Conservation (phyloP, 2,888 invertebrate genomes). For the Rotaria sp. region DNA sequence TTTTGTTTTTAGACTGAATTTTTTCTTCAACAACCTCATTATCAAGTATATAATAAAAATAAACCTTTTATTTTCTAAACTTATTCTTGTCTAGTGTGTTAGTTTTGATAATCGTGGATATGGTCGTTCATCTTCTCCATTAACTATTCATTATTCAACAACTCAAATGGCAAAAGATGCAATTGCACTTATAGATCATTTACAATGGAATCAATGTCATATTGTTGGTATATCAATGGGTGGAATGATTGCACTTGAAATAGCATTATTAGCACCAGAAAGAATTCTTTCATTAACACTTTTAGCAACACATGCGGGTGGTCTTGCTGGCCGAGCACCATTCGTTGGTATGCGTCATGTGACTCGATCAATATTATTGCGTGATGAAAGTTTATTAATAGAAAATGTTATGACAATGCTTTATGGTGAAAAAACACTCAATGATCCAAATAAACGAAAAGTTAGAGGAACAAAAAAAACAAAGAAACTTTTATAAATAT, state of each 20-base stretch:
- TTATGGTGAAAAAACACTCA: not conserved
- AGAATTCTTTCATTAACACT: constrained; percentile 1
- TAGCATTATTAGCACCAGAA: constrained; percentile 8
- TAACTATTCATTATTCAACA: not conserved
- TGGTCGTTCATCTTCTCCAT: not conserved
- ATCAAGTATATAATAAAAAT: not conserved
- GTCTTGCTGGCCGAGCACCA: not conserved
- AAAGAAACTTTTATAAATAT: not conserved
- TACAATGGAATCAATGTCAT: constrained; percentile 1
- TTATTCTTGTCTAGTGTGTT: not conserved
- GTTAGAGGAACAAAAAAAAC: not conserved
- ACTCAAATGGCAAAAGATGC: constrained; percentile 17
- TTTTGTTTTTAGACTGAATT: not conserved
- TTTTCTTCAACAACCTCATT: not conserved
- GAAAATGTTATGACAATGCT: not conserved
- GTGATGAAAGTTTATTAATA: not conserved
- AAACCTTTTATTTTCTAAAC: not conserved
- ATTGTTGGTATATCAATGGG: constrained; percentile 18
- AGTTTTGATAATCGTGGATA: constrained; percentile 19
- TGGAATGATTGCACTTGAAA: constrained; percentile 10
- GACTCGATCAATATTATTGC: not conserved
- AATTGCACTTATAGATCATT: not conserved
- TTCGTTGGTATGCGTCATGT: not conserved
- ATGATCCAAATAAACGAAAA: not conserved
- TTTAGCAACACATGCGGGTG: constrained; percentile 22